Evolutionary conservation across 2,113 vertebrate species (phyloP).

Genomic region (Suricata suricatta): DNA sequence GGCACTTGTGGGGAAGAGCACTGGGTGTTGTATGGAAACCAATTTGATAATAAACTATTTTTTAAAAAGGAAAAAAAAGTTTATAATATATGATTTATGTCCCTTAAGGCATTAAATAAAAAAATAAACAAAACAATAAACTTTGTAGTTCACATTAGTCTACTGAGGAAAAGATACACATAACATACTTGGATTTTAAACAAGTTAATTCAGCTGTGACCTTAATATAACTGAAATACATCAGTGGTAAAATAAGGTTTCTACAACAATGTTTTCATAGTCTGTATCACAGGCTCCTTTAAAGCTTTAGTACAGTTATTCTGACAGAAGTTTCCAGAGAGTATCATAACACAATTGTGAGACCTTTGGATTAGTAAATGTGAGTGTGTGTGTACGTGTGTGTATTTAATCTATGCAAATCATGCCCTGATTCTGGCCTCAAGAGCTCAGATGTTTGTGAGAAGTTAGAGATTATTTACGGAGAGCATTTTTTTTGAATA

Average conservation of each 20-base stretch:
- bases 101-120: not conserved
- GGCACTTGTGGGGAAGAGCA: too few relatives aligned
- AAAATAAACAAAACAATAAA: not conserved
- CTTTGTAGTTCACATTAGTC: not conserved
- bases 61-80: not conserved
- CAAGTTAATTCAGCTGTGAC: constrained; percentile 8
- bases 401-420: constrained; percentile 33
- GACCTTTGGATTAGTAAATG: not conserved
- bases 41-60: too few relatives aligned
- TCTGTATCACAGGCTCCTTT: not conserved
- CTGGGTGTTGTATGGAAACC: too few relatives aligned
- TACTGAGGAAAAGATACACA: not conserved
- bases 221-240: not conserved
- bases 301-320: not conserved
- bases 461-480: constrained; percentile 49
- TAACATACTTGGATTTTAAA: not conserved
- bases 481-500: constrained; percentile 58
- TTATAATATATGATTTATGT: not conserved
- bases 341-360: not conserved
- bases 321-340: not conserved
- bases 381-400: not conserved
- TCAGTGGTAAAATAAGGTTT: not conserved
- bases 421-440: constrained; percentile 25
- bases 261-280: not conserved
- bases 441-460: constrained; percentile 46